These are phyloP conservation scores for Charadrius vociferus DNA, from an alignment of 2,113 vertebrate species.

Conservation along the genomic window DNA sequence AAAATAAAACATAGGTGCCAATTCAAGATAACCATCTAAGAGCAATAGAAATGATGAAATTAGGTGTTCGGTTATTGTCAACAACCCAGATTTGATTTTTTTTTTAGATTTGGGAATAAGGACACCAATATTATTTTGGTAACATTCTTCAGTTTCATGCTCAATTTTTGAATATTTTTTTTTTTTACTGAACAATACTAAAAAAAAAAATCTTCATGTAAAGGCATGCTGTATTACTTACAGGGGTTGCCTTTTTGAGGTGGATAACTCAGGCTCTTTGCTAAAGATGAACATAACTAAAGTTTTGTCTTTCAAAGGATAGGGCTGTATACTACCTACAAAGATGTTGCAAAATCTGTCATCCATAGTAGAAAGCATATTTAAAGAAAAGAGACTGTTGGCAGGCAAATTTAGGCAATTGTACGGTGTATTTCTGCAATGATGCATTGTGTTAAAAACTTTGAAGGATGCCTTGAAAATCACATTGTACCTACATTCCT, in stretches of 20 bases:
- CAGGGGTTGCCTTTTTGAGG: background rate
- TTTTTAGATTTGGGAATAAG: background rate
- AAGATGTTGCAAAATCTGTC: background rate
- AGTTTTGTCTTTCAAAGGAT: background rate
- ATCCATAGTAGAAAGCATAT: background rate
- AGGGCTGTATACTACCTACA: background rate
- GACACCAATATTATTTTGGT: background rate
- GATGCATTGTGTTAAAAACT: background rate
- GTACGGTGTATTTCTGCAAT: background rate
- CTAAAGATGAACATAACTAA: background rate
- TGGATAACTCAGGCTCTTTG: background rate
- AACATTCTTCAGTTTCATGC: background rate
- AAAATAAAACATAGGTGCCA: background rate
- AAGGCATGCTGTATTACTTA: background rate
- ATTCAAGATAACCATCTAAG: background rate
- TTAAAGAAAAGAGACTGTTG: background rate
- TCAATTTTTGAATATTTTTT: background rate
- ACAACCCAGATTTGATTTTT: background rate
- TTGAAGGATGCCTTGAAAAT: background rate
- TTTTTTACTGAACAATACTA: background rate
- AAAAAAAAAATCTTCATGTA: background rate
- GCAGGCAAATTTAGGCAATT: background rate
- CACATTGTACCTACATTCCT: background rate
- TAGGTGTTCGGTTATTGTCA: background rate
- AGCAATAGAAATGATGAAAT: background rate